phyloP scores from a whole-genome alignment of 2,888 invertebrate genomes.

The Drosophila paranaensis region DNA sequence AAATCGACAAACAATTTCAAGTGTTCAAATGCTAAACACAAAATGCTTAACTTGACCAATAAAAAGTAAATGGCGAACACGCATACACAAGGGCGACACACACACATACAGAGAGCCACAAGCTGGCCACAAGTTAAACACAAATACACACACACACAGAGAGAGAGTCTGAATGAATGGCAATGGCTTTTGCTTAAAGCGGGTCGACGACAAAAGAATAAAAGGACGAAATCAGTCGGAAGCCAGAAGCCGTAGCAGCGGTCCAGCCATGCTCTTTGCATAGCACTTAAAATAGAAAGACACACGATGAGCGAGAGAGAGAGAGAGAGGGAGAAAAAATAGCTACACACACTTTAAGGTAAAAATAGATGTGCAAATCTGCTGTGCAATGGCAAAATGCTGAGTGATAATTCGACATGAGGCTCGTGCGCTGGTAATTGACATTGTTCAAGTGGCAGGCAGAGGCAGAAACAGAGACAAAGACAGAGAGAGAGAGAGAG shows the following conservation, averaged over 20 bases:
- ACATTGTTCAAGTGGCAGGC: conserved; percentile 49
- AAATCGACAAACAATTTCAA: conserved; percentile 68
- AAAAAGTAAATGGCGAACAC: conserved; percentile 64
- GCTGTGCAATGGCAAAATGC: conserved; percentile 49
- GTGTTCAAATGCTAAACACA: conserved; percentile 62
- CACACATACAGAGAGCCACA: conserved; percentile 36
- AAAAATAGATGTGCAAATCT: conserved; percentile 54
- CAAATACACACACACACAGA: conserved; percentile 30
- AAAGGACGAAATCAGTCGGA: conserved; percentile 60
- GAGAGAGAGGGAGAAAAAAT: conserved; percentile 1
- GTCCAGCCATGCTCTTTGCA: conserved; percentile 61
- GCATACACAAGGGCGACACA: conserved; percentile 26
- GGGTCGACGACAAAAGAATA: conserved; percentile 61
- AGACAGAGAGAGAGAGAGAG: neutral
- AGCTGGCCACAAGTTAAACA: conserved; percentile 64
- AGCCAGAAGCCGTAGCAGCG: conserved; percentile 42
- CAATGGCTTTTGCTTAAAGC: conserved; percentile 59
- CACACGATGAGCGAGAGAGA: conserved; percentile 26
- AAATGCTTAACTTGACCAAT: conserved; percentile 64
- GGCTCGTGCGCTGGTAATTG: conserved; percentile 62
- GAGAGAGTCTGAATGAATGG: conserved; percentile 50
- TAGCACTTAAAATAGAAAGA: conserved; percentile 69
- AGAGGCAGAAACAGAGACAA: neutral
- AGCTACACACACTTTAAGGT: conserved; percentile 28
- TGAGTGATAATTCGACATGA: conserved; percentile 69